phyloP scores from a whole-genome alignment of 2,113 vertebrate species.

The Himantopus leucocephalus region DNA sequence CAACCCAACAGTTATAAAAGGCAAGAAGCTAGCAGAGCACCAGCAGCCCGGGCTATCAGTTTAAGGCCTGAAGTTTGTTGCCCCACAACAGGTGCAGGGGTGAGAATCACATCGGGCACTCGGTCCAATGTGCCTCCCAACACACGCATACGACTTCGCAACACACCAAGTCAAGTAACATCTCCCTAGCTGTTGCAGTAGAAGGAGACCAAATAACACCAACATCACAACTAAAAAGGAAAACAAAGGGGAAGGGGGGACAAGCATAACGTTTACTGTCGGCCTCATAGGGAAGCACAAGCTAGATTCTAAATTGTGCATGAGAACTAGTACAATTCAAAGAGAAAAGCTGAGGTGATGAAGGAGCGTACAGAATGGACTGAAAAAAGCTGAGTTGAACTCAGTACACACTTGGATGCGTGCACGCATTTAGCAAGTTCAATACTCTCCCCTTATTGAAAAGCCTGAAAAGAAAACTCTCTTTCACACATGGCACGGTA shows the following conservation, averaged over 20 bases:
- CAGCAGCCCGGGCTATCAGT: neutral
- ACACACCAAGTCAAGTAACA: neutral
- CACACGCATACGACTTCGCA: rapidly evolving
- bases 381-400: neutral
- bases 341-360: neutral
- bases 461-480: slow-evolving; percentile 10
- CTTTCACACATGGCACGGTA: neutral
- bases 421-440: neutral
- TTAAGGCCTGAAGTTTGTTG: neutral
- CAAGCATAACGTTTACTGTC: neutral
- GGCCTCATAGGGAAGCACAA: neutral
- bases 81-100: neutral
- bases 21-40: neutral
- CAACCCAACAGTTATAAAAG: slow-evolving; percentile 19
- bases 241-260: neutral
- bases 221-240: neutral
- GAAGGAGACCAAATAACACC: neutral
- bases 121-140: neutral
- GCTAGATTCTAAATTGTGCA: neutral
- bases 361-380: neutral
- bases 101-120: neutral
- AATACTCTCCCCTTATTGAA: neutral
- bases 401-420: neutral
- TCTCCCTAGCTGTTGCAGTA: neutral
- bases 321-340: neutral